These are phyloP conservation scores for Selenia dentaria DNA, from an alignment of 2,888 invertebrate species.

Conservation along the genomic window DNA sequence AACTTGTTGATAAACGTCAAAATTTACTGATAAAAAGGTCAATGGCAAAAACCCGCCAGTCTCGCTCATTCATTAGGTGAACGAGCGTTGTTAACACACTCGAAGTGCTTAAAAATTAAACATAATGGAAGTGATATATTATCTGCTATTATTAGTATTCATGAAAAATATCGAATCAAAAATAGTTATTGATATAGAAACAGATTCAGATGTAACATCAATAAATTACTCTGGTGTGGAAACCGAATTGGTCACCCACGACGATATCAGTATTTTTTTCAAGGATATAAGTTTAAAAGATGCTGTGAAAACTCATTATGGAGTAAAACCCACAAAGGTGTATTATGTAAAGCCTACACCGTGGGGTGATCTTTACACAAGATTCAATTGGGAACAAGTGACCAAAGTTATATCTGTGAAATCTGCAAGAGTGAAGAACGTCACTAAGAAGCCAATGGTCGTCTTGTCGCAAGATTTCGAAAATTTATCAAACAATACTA, in stretches of 20 bases:
- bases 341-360: conserved; percentile 67
- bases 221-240: conserved; percentile 52
- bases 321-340: conserved; percentile 46
- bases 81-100: not conserved
- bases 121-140: conserved; percentile 26
- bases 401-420: conserved; percentile 49
- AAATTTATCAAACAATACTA: conserved; percentile 54
- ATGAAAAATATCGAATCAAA: conserved; percentile 40
- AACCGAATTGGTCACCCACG: conserved; percentile 42
- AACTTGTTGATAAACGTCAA: no score
- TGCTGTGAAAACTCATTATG: conserved; percentile 51
- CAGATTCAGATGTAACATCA: conserved; percentile 33
- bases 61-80: not conserved
- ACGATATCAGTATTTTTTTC: conserved; percentile 57
- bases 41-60: not conserved
- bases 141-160: conserved; percentile 11
- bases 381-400: conserved; percentile 62
- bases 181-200: conserved; percentile 49
- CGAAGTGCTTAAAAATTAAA: not conserved
- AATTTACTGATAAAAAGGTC: conserved; percentile 6
- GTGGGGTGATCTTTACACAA: conserved; percentile 67
- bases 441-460: conserved; percentile 44
- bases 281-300: conserved; percentile 40
- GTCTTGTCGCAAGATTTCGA: conserved; percentile 61
- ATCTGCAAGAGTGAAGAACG: conserved; percentile 47